These are phyloP conservation scores for Pipistrellus pygmaeus DNA, from an alignment of 2,797 vertebrate genomes.

Conservation along the genomic window DNA sequence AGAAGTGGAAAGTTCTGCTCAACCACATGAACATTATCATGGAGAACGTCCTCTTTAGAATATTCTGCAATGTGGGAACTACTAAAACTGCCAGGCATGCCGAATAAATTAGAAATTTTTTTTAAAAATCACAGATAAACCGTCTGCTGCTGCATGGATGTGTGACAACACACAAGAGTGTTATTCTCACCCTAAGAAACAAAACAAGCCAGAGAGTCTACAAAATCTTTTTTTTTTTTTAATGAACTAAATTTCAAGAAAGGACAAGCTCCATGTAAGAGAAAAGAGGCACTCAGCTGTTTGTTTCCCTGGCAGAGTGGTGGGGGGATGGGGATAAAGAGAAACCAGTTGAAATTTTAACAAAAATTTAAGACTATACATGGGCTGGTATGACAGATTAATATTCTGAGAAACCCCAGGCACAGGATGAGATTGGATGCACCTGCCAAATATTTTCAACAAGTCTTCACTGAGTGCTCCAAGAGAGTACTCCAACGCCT, in stretches of 20 bases:
- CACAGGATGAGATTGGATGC: not conserved
- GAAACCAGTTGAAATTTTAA: not conserved
- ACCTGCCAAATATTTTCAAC: not conserved
- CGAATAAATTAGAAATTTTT: not conserved
- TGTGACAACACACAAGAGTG: not conserved
- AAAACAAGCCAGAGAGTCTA: not conserved
- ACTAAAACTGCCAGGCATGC: not conserved
- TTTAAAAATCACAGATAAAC: not conserved
- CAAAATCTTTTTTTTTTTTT: not conserved
- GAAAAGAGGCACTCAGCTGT: not conserved
- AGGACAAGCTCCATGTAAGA: not conserved
- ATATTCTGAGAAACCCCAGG: not conserved
- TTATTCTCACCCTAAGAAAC: not conserved
- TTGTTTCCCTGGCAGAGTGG: not conserved
- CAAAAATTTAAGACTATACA: not conserved
- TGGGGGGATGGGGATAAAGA: not conserved
- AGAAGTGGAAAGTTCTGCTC: not conserved
- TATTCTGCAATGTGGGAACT: not conserved
- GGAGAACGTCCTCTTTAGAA: not conserved
- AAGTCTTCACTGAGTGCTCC: not conserved
- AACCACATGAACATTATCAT: not conserved
- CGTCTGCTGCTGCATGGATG: not conserved
- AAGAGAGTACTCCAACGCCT: not conserved
- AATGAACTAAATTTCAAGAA: conserved; percentile 27
- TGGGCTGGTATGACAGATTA: not conserved